A percentile compares a stretch with the other conserved stretches of the same genome.
These are phyloP conservation scores for Rotaria magnacalcarata DNA, from an alignment of 2,888 invertebrate species.

Conservation along the genomic window DNA sequence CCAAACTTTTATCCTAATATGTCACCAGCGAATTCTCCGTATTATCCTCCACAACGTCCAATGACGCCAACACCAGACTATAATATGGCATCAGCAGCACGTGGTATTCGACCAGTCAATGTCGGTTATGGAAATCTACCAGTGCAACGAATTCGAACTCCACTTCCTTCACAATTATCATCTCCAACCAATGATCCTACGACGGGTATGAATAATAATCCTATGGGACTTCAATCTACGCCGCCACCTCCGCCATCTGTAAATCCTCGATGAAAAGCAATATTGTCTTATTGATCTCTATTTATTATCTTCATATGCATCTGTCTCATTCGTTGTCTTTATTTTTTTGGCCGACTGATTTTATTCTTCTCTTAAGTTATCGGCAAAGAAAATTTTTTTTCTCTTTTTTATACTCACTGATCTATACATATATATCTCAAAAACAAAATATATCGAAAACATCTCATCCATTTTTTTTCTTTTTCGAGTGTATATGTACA, in stretches of 20 bases:
- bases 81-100: background rate
- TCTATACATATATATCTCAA: background rate
- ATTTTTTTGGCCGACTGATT: conserved; percentile 28
- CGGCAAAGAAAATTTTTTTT: background rate
- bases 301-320: background rate
- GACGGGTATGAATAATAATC: background rate
- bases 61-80: background rate
- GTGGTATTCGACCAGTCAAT: background rate
- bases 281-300: background rate
- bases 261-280: background rate
- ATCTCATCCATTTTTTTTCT: background rate
- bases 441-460: background rate
- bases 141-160: background rate
- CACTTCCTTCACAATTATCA: background rate
- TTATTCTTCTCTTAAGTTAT: conserved; percentile 23
- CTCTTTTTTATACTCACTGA: background rate
- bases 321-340: background rate
- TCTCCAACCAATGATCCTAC: background rate
- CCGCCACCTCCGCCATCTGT: conserved; percentile 8
- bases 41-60: background rate
- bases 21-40: background rate
- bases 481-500: background rate
- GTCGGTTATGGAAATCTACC: background rate
- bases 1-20: background rate
- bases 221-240: background rate